A percentile compares a stretch with the other conserved stretches of the same genome.
phyloP scores from a whole-genome alignment of 2,888 invertebrate genomes.

The Operophtera brumata region DNA sequence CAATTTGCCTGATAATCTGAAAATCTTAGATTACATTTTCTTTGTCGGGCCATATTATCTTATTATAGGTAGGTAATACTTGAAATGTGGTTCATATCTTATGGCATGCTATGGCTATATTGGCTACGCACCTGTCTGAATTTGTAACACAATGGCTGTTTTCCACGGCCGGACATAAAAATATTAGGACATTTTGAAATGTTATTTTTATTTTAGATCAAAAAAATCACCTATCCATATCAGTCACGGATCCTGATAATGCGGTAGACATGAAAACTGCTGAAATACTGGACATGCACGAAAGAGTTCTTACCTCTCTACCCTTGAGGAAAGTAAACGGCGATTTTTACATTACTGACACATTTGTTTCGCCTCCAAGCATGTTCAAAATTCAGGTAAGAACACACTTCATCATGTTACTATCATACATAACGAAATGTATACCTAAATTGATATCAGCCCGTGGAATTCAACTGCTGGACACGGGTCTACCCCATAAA shows the following conservation, averaged over 20 bases:
- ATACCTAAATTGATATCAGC: no score
- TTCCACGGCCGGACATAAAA: no score
- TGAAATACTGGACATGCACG: constrained; percentile 17
- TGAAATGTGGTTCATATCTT: no score
- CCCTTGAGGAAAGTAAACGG: constrained; percentile 16
- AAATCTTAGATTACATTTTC: no score
- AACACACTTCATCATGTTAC: not conserved
- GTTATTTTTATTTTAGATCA: constrained; percentile 19
- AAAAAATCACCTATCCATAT: constrained; percentile 23
- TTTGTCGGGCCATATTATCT: no score
- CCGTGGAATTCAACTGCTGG: no score
- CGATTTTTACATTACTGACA: constrained; percentile 29
- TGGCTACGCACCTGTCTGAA: no score
- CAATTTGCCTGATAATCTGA: no score
- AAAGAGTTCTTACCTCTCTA: not conserved
- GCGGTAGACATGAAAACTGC: constrained; percentile 20
- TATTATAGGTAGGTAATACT: no score
- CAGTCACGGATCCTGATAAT: constrained; percentile 28
- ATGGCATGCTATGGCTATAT: no score
- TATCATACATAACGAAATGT: no score
- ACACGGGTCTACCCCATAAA: no score
- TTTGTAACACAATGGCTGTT: not conserved
- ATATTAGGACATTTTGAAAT: not conserved
- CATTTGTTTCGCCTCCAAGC: constrained; percentile 27
- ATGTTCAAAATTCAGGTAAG: constrained; percentile 33